Conservation (phyloP, 2,113 vertebrate species). For the Dunckerocampus dactyliophorus region DNA sequence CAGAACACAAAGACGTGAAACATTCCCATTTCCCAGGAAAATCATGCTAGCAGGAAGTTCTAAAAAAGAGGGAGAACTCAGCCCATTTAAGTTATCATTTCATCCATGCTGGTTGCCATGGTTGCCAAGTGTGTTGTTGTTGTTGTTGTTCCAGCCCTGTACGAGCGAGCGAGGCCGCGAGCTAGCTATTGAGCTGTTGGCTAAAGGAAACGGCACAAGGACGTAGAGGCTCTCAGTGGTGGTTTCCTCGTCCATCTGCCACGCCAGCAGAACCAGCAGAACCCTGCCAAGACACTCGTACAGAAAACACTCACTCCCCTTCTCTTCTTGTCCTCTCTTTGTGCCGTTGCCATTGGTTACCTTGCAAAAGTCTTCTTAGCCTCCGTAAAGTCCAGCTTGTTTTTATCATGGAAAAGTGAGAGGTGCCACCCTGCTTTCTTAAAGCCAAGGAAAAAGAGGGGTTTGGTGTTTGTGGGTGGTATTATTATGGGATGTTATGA, state of each 20-base stretch:
- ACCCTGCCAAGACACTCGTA: slow-evolving; percentile 45
- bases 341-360: slow-evolving; percentile 73
- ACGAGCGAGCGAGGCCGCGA: slow-evolving; percentile 7
- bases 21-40: neutral
- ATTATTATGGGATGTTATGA: neutral
- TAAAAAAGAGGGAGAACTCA: neutral
- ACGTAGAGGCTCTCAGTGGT: slow-evolving; percentile 50
- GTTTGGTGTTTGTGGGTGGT: slow-evolving; percentile 38
- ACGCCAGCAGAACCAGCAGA: slow-evolving; percentile 53
- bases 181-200: slow-evolving; percentile 21
- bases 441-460: slow-evolving; percentile 1
- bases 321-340: slow-evolving; percentile 24
- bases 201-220: slow-evolving; percentile 38
- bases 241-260: slow-evolving; percentile 57
- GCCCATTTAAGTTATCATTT: neutral
- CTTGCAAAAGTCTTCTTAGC: slow-evolving; percentile 59
- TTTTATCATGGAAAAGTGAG: slow-evolving; percentile 55
- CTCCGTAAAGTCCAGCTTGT: slow-evolving; percentile 61
- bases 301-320: slow-evolving; percentile 29
- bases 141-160: neutral
- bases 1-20: too few relatives aligned
- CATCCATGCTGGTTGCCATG: slow-evolving; percentile 5
- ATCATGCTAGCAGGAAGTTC: neutral
- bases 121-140: neutral
- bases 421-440: slow-evolving; percentile 17